Conservation (phyloP, 1,140 invertebrate species). For the Atta colombica region DNA sequence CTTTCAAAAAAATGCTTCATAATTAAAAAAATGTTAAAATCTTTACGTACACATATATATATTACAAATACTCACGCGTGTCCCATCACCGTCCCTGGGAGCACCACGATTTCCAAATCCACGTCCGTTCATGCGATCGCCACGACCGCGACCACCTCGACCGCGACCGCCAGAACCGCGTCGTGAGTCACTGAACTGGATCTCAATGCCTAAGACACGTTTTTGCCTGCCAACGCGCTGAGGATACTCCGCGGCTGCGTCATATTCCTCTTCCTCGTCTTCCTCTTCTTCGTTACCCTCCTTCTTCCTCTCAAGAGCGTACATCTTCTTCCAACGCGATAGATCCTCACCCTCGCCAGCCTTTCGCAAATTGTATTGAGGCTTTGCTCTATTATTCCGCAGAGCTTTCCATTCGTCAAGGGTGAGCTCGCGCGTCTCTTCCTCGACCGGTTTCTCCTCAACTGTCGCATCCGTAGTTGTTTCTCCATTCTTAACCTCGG, state of each 20-base stretch:
- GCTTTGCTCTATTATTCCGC: conserved; percentile 91
- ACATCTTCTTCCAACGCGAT: conserved; percentile 97
- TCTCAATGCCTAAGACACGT: conserved; percentile 95
- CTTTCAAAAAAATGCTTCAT: background rate
- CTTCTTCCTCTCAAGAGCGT: conserved; percentile 93
- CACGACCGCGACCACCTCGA: conserved; percentile 87
- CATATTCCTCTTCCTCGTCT: conserved; percentile 91
- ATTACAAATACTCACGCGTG: conserved; percentile 76
- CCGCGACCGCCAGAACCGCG: conserved; percentile 90
- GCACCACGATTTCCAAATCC: conserved; percentile 83
- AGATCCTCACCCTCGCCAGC: conserved; percentile 97
- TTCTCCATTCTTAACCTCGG: conserved; percentile 84
- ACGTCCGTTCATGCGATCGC: conserved; percentile 81
- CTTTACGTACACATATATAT: no score
- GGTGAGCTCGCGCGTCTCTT: conserved; percentile 93
- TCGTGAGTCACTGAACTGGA: conserved; percentile 94
- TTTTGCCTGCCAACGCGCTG: conserved; percentile 95
- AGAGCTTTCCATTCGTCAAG: conserved; percentile 96
- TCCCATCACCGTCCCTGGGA: conserved; percentile 78
- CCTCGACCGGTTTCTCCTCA: conserved; percentile 89
- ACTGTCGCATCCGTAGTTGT: conserved; percentile 76
- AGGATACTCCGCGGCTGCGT: conserved; percentile 92
- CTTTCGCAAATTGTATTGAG: conserved; percentile 95
- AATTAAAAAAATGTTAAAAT: background rate
- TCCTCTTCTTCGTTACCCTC: conserved; percentile 90